Conservation (phyloP, 2,888 invertebrate genomes). For the Platycheirus albimanus region DNA sequence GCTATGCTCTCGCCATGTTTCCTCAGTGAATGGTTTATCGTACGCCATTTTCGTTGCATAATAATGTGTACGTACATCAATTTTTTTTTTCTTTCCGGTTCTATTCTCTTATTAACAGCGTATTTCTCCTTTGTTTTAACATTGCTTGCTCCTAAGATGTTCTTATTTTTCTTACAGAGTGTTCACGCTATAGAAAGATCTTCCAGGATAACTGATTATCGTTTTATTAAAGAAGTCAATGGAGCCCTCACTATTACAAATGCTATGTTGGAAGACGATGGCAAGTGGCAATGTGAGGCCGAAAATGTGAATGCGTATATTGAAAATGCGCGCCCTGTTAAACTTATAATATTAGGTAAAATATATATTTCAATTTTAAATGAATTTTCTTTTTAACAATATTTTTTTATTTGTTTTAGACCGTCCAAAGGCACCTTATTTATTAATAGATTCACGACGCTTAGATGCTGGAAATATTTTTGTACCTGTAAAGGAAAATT, state of each 20-base stretch:
- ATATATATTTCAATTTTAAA: neutral
- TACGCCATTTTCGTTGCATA: too few relatives aligned
- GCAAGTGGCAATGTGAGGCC: conserved; percentile 89
- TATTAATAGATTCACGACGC: conserved; percentile 92
- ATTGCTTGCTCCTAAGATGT: too few relatives aligned
- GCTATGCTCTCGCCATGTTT: too few relatives aligned
- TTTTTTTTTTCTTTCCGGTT: too few relatives aligned
- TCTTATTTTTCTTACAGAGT: conserved; percentile 76
- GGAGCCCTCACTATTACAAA: conserved; percentile 82
- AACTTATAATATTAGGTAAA: conserved; percentile 86
- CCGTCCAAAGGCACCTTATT: conserved; percentile 91
- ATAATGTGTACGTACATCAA: too few relatives aligned
- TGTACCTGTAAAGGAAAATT: conserved; percentile 93
- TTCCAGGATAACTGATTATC: conserved; percentile 82
- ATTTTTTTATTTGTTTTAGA: conserved; percentile 84
- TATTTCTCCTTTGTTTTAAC: too few relatives aligned
- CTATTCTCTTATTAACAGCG: too few relatives aligned
- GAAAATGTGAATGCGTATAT: conserved; percentile 86
- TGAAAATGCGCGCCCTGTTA: conserved; percentile 86
- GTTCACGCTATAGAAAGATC: conserved; percentile 82
- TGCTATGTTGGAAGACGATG: conserved; percentile 86
- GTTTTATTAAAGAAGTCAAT: conserved; percentile 82
- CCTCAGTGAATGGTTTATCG: too few relatives aligned
- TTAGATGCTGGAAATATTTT: conserved; percentile 94
- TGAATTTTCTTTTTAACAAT: neutral